Evolutionary conservation across 2,113 vertebrate species (phyloP), one percentile per base, ranked within the genome.

Genomic region (human (Homo sapiens)): DNA sequence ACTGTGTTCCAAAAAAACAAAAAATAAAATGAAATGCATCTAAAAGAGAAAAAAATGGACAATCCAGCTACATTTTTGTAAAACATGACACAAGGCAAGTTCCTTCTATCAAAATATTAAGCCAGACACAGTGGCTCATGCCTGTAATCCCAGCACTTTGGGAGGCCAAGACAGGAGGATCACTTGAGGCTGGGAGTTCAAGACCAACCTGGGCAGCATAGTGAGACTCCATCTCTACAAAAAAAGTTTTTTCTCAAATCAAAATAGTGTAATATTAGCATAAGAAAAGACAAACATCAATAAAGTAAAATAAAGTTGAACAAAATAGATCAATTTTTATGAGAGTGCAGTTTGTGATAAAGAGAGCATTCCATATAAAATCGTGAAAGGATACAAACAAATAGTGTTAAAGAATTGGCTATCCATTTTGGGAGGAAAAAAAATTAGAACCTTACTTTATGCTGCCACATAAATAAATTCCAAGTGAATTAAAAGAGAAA

Each of bases 1-100:
- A 57, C 55, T 23, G 20, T 57, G 55, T 57, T 20, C 22, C 20
- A 45, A 57, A 64, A 59, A 64, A 64, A 64, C 59, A 64, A 64
- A 64, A 55, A 18, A 55, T 20, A 18, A 55, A 64, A 64, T 68
- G 14, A 76, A 76, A 70, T 40, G 5, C n/a, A 76, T 35, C 35
- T 57, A 59, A 72, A 95, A 40, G 38, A 93, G 64, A 80, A 95
- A 95, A 80, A 95, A 95, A 57, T 45, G 45, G 66, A 85, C 25
- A 90, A 50, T 48, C 48, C 50, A 89, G 32, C 40, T 40, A 83
- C 30, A 76, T 89, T 88, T 88, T 82, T 93, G 38, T 40, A 89
- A 25, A 96, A 92, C 52, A 93, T 57, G 48, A 45, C 32, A 50
- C 40, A 4, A 93, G 6, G 61, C 32, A 93, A 95, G 66, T 93